Percentiles rank a stretch among this genome's conserved stretches.
These are phyloP conservation scores for Danio tinwini DNA, from an alignment of 2,797 vertebrate genomes.

Conservation along the genomic window DNA sequence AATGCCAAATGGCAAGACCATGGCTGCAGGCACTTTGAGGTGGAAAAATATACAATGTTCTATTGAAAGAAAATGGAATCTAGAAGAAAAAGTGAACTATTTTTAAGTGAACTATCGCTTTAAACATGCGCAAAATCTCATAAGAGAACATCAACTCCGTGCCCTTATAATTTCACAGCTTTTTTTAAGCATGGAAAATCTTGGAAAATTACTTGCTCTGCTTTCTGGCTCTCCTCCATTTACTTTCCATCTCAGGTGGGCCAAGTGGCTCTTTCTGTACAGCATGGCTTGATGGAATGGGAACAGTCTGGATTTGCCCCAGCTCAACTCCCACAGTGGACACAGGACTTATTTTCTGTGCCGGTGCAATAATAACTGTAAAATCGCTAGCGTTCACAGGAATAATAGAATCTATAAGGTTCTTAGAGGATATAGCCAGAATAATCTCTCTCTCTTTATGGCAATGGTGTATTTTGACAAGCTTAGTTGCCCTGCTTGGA, in stretches of 20 bases:
- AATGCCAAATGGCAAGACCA: too few species aligned
- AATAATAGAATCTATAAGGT: slow-evolving; percentile 51
- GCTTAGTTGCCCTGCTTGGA: slow-evolving; percentile 53
- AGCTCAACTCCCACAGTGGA: slow-evolving; percentile 68
- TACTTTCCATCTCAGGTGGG: slow-evolving; percentile 29
- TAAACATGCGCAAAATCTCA: background rate
- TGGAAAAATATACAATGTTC: too few species aligned
- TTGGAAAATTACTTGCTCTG: slow-evolving; percentile 30
- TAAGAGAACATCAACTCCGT: background rate
- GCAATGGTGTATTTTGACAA: slow-evolving; percentile 57
- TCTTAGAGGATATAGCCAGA: slow-evolving; percentile 31
- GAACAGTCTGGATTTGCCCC: slow-evolving; percentile 60
- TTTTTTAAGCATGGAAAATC: slow-evolving; percentile 34
- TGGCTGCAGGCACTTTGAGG: too few species aligned
- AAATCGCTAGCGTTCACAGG: slow-evolving; percentile 45
- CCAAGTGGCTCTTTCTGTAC: background rate
- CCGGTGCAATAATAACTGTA: slow-evolving; percentile 51
- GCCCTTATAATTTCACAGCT: slow-evolving; percentile 22
- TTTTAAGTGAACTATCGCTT: too few species aligned
- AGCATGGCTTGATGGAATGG: slow-evolving; percentile 50
- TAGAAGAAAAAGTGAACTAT: too few species aligned
- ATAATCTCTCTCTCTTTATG: slow-evolving; percentile 44
- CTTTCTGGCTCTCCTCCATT: slow-evolving; percentile 39
- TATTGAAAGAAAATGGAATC: too few species aligned
- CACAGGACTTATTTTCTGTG: slow-evolving; percentile 69